These are phyloP conservation scores for Cerastis rubricosa DNA, from an alignment of 2,888 invertebrate species.

Conservation along the genomic window DNA sequence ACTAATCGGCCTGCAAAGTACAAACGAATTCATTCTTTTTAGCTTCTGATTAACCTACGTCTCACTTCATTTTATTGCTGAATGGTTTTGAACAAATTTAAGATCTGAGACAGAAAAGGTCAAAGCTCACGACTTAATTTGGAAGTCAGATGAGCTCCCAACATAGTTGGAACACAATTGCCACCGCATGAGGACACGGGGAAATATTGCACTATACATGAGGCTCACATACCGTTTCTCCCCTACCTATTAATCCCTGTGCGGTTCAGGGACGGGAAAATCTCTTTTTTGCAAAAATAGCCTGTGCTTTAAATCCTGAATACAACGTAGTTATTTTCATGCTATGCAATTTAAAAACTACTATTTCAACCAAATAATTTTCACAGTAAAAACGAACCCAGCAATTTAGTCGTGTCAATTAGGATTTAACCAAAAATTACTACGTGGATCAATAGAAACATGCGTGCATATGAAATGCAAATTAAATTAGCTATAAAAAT, in stretches of 20 bases:
- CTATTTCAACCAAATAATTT: neutral
- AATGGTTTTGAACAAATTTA: constrained; percentile 3
- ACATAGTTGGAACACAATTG: neutral
- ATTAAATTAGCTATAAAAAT: constrained; percentile 54
- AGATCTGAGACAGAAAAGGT: neutral
- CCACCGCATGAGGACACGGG: neutral
- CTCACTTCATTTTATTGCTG: neutral
- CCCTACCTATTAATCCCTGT: neutral
- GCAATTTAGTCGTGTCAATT: constrained; percentile 18
- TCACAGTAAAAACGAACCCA: neutral
- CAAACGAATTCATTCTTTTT: constrained; percentile 29
- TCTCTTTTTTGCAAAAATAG: neutral
- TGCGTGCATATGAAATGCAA: constrained; percentile 31
- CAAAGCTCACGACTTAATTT: neutral
- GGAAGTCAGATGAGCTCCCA: neutral
- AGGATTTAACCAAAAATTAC: constrained; percentile 12
- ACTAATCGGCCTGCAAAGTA: constrained; percentile 32
- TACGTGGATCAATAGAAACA: constrained; percentile 40
- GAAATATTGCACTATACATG: constrained; percentile 7
- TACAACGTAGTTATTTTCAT: neutral
- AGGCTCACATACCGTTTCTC: neutral
- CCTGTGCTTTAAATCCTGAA: neutral
- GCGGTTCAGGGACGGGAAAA: neutral
- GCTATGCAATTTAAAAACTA: neutral
- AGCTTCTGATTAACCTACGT: constrained; percentile 1